These are phyloP conservation scores for Stomatorhinus ivindoensis DNA, from an alignment of 2,113 vertebrate species.

Conservation along the genomic window DNA sequence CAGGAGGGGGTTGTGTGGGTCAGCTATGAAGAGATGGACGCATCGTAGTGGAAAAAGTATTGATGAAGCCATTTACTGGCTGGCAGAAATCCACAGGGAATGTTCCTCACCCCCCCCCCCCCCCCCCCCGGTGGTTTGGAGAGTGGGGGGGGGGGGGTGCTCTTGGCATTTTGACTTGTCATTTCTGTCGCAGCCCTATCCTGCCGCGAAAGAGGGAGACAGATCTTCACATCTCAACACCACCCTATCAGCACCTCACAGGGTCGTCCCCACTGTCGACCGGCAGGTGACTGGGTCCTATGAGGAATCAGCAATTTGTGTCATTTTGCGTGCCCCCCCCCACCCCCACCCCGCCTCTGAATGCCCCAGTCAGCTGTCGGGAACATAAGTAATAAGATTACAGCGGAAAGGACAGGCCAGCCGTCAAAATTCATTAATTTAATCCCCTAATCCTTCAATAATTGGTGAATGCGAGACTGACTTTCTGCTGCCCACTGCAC, in stretches of 20 bases:
- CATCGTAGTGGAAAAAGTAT: conserved; percentile 26
- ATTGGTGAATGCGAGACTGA: conserved; percentile 49
- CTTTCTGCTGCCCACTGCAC: conserved; percentile 52
- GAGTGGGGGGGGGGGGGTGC: background rate
- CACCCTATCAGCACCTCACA: conserved; percentile 10
- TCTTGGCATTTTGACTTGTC: conserved; percentile 24
- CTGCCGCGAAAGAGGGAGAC: conserved; percentile 1
- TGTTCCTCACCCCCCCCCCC: background rate
- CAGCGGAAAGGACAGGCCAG: conserved; percentile 48
- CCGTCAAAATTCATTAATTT: conserved; percentile 57
- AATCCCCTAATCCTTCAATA: conserved; percentile 50
- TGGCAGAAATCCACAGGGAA: conserved; percentile 22
- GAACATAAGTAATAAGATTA: conserved; percentile 57
- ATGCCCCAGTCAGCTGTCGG: conserved; percentile 50
- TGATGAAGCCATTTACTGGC: conserved; percentile 40
- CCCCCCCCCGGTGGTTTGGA: background rate
- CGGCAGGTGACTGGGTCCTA: conserved; percentile 15
- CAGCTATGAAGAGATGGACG: conserved; percentile 18
- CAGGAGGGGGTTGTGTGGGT: conserved; percentile 2
- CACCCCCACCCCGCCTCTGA: conserved; percentile 24
- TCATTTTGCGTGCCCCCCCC: background rate
- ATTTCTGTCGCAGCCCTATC: conserved; percentile 33
- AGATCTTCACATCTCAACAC: background rate
- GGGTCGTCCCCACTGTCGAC: background rate
- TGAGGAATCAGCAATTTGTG: conserved; percentile 35